Evolutionary conservation across 2,113 vertebrate genomes (phyloP).

Genomic region (Sakesphorus luctuosus): DNA sequence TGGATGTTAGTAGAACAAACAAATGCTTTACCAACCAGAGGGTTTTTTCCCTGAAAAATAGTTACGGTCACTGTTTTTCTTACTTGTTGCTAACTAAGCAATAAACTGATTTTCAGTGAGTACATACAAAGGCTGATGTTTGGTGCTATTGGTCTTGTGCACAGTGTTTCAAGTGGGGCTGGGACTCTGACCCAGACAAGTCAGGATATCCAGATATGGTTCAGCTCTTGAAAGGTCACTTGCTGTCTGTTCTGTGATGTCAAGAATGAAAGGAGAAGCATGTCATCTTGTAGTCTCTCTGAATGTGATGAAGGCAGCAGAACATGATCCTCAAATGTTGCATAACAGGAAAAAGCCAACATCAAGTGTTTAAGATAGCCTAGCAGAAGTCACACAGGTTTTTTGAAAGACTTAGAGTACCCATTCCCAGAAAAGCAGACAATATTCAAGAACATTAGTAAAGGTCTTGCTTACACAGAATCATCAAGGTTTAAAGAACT

Average conservation of each 20-base stretch:
- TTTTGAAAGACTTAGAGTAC: not conserved
- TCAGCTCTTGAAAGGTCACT: not conserved
- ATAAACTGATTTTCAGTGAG: not conserved
- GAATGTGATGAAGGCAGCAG: not conserved
- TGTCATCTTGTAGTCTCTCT: not conserved
- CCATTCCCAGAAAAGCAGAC: not conserved
- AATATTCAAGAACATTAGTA: not conserved
- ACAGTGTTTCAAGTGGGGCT: not conserved
- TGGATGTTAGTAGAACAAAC: not conserved
- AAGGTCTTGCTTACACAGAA: not conserved
- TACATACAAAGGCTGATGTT: not conserved
- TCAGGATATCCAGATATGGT: not conserved
- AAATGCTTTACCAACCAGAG: not conserved
- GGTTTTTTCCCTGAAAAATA: not conserved
- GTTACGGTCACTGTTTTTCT: not conserved
- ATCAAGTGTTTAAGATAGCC: not conserved
- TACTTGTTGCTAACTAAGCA: not conserved
- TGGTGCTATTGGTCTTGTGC: not conserved
- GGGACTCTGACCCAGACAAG: not conserved
- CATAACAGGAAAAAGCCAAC: not conserved
- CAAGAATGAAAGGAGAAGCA: not conserved
- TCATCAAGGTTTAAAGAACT: not conserved
- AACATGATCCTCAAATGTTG: not conserved
- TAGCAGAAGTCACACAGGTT: not conserved
- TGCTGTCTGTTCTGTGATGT: not conserved